Conservation (phyloP, 2,113 vertebrate genomes). For the Gnathonemus longibarbis region DNA sequence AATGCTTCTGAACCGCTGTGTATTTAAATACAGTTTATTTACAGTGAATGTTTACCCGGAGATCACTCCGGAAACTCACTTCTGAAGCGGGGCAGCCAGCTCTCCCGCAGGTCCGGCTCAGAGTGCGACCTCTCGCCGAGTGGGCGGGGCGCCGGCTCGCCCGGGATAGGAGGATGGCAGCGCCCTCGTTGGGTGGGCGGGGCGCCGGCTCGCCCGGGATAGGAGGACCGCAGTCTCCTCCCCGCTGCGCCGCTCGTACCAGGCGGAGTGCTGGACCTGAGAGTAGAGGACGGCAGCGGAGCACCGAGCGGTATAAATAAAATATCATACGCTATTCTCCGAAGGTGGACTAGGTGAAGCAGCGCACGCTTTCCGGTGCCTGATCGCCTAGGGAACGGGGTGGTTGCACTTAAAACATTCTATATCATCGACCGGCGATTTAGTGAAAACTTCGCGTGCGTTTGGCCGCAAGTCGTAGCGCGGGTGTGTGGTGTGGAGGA, state of each 20-base stretch:
- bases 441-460: neutral
- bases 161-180: neutral
- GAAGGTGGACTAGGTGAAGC: neutral
- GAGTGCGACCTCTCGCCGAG: neutral
- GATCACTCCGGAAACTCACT: neutral
- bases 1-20: neutral
- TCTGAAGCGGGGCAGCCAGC: neutral
- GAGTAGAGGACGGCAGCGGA: neutral
- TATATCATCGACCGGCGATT: neutral
- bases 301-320: neutral
- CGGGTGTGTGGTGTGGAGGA: neutral
- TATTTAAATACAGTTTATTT: neutral
- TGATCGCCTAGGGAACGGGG: neutral
- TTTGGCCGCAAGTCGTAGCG: neutral
- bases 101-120: neutral
- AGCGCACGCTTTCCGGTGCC: neutral
- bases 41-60: neutral
- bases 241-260: neutral
- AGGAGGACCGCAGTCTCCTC: neutral
- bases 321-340: neutral
- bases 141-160: neutral
- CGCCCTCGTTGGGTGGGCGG: neutral
- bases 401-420: neutral
- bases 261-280: neutral
- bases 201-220: neutral